Percentiles rank a stretch among this genome's conserved stretches.
Evolutionary conservation across 1,140 invertebrate species (phyloP).

Genomic region (Drosophila lini): DNA sequence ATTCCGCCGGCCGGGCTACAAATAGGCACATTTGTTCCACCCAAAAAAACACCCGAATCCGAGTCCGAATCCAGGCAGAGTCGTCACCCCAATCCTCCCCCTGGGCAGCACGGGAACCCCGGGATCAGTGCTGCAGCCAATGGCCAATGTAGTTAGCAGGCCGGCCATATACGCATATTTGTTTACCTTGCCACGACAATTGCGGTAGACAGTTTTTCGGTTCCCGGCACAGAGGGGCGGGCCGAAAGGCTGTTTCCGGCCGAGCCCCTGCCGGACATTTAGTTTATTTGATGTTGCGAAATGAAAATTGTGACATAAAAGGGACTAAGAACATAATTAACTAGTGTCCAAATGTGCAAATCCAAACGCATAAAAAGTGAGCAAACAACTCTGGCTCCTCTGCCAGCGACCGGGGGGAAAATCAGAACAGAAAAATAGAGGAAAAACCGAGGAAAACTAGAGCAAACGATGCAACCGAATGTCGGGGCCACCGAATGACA

Average conservation of each 20-base stretch:
- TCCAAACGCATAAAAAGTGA: slow-evolving; percentile 77
- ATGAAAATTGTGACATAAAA: slow-evolving; percentile 83
- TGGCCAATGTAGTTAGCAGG: slow-evolving; percentile 73
- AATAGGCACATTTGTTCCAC: slow-evolving; percentile 77
- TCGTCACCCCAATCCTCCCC: slow-evolving; percentile 19
- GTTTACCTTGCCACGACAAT: slow-evolving; percentile 83
- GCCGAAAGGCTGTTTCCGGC: slow-evolving; percentile 20
- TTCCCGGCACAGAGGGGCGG: slow-evolving; percentile 1
- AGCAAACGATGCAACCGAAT: slow-evolving; percentile 53
- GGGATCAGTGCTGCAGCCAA: slow-evolving; percentile 64
- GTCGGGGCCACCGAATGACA: slow-evolving; percentile 61
- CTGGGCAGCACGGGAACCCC: slow-evolving; percentile 14
- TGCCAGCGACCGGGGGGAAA: slow-evolving; percentile 8
- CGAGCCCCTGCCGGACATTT: slow-evolving; percentile 58
- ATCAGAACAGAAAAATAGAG: not conserved
- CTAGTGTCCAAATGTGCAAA: slow-evolving; percentile 80
- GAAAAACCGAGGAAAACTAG: slow-evolving; percentile 20
- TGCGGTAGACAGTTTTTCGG: slow-evolving; percentile 58
- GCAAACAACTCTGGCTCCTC: slow-evolving; percentile 40
- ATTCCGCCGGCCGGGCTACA: slow-evolving; percentile 41
- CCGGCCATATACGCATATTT: slow-evolving; percentile 66
- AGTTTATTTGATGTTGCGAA: slow-evolving; percentile 81
- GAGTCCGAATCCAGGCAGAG: slow-evolving; percentile 1
- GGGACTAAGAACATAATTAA: slow-evolving; percentile 83
- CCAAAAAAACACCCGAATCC: slow-evolving; percentile 28